Conservation (phyloP, 2,888 invertebrate genomes). For the Aleiodes alternator region DNA sequence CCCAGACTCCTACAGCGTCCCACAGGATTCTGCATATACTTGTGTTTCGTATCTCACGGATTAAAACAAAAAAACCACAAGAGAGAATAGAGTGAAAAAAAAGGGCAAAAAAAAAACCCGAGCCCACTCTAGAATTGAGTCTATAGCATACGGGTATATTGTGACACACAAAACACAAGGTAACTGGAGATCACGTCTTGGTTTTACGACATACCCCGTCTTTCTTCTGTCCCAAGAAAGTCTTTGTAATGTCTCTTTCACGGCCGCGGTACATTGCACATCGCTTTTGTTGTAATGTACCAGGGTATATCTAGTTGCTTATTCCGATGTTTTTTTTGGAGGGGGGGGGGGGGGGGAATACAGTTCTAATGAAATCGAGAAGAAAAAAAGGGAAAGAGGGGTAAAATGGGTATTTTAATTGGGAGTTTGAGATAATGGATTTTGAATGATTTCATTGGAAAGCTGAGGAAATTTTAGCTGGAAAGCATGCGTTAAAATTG, state of each 20-base stretch:
- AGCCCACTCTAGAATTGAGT: conserved; percentile 12
- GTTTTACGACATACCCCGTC: conserved; percentile 29
- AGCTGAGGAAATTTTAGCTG: no score
- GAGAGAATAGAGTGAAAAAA: not conserved
- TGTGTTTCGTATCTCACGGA: conserved; percentile 25
- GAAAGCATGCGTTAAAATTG: no score
- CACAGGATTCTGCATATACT: conserved; percentile 32
- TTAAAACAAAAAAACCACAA: conserved; percentile 7
- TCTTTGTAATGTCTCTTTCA: conserved; percentile 20
- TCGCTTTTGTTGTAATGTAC: conserved; percentile 25
- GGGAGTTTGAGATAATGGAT: no score
- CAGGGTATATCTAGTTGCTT: conserved; percentile 16
- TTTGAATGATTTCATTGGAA: no score
- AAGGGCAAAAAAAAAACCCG: not conserved
- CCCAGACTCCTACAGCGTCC: conserved; percentile 38
- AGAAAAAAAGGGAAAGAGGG: no score
- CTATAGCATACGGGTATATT: conserved; percentile 20
- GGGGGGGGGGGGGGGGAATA: no score
- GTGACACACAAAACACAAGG: conserved; percentile 13
- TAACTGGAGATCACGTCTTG: conserved; percentile 33
- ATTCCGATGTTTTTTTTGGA: not conserved
- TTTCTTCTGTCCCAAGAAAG: conserved; percentile 13
- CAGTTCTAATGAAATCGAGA: not conserved
- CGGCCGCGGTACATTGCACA: conserved; percentile 8
- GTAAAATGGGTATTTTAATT: no score